Evolutionary conservation across 2,113 vertebrate species (phyloP), one percentile per base, ranked within the genome.

Genomic region (Etheostoma cragini): DNA sequence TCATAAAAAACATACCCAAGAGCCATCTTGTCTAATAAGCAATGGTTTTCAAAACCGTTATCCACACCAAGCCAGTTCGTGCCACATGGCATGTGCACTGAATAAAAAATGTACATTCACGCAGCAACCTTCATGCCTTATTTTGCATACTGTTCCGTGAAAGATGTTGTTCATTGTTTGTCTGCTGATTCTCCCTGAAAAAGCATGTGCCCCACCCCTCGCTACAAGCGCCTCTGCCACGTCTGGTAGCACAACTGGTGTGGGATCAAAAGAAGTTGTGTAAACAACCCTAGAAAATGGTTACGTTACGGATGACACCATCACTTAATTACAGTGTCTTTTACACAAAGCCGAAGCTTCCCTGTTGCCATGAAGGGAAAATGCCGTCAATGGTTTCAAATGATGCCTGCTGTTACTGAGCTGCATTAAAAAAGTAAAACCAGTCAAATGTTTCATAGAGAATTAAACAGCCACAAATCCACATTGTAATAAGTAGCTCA

Each of bases 221-320:
- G 49, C 63, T 15, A 14, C 60, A 46, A 63, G 56, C 72, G 13
- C 63, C 35, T 21, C 64, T 64, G 19, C 73, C 78, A 26, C 42
- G 68, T 70, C 79, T 82, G 72, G 72, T 50, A 71, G 60, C 72
- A 70, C 86, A 73, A 86, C 69, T 80, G 81, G 71, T 79, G 76
- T 6, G 52, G 60, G 78, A 90, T 89, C 85, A 87, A 81, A 82
- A 82, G 78, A 49, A 73, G 63, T 64, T 62, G 45, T 74, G 90
- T 92, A 93, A 93, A 91, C 91, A 89, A 78, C 62, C 58, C 72
- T 65, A 82, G 81, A 87, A 88, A 90, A 84, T 83, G 81, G 76
- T 82, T 77, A 76, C 68, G 87, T 69, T 88, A 86, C 61, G 21
- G 83, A 83, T 91, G 92, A 91, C 87, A 89, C 86, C 74, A 75